Base-by-base conservation (phyloP, 2,797 vertebrate species). In the Graptemys geographica region DNA sequence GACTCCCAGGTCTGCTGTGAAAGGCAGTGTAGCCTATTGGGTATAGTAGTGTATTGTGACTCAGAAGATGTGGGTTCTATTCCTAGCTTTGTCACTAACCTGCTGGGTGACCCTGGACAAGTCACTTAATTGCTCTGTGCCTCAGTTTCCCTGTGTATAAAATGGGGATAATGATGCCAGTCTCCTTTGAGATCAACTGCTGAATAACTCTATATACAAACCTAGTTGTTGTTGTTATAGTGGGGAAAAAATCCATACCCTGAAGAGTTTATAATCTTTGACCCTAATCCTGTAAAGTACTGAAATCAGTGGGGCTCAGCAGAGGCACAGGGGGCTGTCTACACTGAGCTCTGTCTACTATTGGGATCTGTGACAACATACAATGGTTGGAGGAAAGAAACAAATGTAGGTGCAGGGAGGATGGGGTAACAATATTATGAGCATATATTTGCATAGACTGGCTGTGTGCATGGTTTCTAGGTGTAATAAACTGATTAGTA, bases 401-500 rank as follows among this genome's bases (percentile, higher is more conserved):
- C 31, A 37, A 15, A 74, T 18, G 0, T 31, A 65, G 82, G 1
- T 11, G 9, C 5, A 23, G n/a, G 65, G 18, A 41, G n/a, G 1
- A 9, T n/a, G 16, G 79, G 16, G 2, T 21, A 47, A 62, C 18
- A 57, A 62, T 56, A 47, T 53, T 7, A 86, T 57, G 94, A 56
- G 62, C 72, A 85, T 0, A 0, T 78, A 49, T 65, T 88, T 88
- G 56, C 74, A 6, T 52, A 79, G 84, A 37, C 59, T 11, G 3
- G 86, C 74, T 90, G 78, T 0, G 0, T 25, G 81, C 87, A 74
- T 87, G 84, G 79, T 89, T 90, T 88, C 90, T n/a, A 94, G 81
- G 86, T 92, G 87, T 53, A 84, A 82, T 89, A 94, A 92, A 74
- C 92, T 0, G 27, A 62, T 56, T 89, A 76, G 65, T 8, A 90